Evolutionary conservation across 53 echinoderm and acorn worm genomes (phyloP), one percentile per base, ranked within the genome.

Genomic region (Hippasteria phrygiana): DNA sequence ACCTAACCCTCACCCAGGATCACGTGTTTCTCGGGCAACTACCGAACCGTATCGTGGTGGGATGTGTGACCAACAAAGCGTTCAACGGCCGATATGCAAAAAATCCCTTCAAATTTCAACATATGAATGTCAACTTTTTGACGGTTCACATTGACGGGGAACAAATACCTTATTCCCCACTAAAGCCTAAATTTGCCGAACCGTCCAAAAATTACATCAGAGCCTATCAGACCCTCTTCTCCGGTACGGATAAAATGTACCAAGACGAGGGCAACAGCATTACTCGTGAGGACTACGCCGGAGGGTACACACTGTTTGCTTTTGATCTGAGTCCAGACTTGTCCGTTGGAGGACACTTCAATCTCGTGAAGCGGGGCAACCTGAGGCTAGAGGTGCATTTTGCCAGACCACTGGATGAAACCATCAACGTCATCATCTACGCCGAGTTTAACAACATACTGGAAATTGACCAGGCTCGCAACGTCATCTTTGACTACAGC

Each of bases 21-120:
- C n/a, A n/a, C n/a, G n/a, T n/a, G n/a, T n/a, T n/a, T n/a, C n/a
- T n/a, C n/a, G n/a, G n/a, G n/a, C n/a, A n/a, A n/a, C n/a, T n/a
- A 90, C 95, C 95, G 1, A 93, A 90, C 27, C 64, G 93, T 28
- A 14, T 95, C n/a, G 78, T 95, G 13, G 20, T 95, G 0, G 91
- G 91, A 4, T 84, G 88, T 16, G 91, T 95, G 1, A 27, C 54
- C 11, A 93, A 89, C 64, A 80, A 80, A 1, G 91, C 91, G 0
- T 95, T 91, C 51, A 93, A 89, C 70, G 92, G 92, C 2, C 62
- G 70, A 35, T 94, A 90, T 55, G 26, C 9, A 1, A 73, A 87
- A 45, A 95, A 95, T 40, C 95, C 93, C 0, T 93, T 71, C 51
- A 95, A 93, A 54, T 93, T 95, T 85, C 76, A 93, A 13, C 70